A percentile compares a stretch with the other conserved stretches of the same genome.
phyloP scores from a whole-genome alignment of 2,888 invertebrate species.

The Drosophila mettleri region DNA sequence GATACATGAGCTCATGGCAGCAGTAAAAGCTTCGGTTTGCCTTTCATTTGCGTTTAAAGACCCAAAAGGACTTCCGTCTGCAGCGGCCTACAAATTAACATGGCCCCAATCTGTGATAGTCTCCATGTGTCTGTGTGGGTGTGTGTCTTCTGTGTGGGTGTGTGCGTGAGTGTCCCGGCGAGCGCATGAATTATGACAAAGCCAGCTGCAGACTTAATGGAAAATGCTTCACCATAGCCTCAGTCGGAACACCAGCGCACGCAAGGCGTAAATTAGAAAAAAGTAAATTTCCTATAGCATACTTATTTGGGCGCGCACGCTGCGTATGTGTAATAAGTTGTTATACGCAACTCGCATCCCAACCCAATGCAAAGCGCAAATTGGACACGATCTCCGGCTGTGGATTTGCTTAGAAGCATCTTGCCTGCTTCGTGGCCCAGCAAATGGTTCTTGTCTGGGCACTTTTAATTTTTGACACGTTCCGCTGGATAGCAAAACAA shows the following conservation, averaged over 20 bases:
- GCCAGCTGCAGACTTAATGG: conserved; percentile 78
- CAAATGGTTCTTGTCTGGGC: neutral
- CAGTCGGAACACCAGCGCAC: conserved; percentile 32
- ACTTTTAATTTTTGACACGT: conserved; percentile 78
- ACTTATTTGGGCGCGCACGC: conserved; percentile 53
- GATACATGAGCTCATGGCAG: conserved; percentile 71
- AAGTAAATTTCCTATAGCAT: conserved; percentile 49
- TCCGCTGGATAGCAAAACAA: conserved; percentile 18
- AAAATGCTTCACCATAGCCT: conserved; percentile 52
- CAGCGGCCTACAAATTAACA: conserved; percentile 76
- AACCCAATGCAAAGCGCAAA: conserved; percentile 29
- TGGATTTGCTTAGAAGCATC: conserved; percentile 30
- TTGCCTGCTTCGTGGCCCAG: neutral
- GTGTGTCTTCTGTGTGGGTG: conserved; percentile 30
- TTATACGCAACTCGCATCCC: conserved; percentile 21
- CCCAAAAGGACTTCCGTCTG: conserved; percentile 76
- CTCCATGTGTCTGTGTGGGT: conserved; percentile 18
- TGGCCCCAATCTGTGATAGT: conserved; percentile 64
- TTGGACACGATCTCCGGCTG: conserved; percentile 56
- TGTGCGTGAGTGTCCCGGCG: conserved; percentile 41
- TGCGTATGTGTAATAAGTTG: conserved; percentile 42
- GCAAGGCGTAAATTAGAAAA: conserved; percentile 75
- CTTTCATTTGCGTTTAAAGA: conserved; percentile 78
- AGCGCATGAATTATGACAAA: conserved; percentile 73
- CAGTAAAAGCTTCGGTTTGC: conserved; percentile 72